Conservation (phyloP, 2,113 vertebrate genomes). For the Podarcis raffonei region DNA sequence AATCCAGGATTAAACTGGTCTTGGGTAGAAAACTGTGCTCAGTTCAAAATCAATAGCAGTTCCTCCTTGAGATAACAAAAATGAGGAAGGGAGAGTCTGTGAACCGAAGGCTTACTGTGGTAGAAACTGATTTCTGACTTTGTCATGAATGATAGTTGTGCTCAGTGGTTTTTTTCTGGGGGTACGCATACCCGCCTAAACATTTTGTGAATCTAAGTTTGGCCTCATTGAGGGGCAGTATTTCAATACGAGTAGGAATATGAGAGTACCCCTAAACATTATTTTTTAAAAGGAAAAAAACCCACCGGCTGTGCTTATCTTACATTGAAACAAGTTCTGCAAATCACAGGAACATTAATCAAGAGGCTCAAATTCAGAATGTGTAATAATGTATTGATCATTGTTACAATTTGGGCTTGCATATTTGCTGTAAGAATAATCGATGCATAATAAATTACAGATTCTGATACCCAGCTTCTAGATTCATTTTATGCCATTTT, state of each 20-base stretch:
- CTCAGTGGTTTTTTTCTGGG: not conserved
- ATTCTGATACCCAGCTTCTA: not conserved
- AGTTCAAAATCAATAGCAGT: not conserved
- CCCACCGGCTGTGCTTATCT: no score
- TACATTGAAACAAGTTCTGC: not conserved
- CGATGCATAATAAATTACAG: not conserved
- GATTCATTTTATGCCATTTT: not conserved
- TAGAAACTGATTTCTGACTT: rapidly evolving
- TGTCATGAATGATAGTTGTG: conserved; percentile 17
- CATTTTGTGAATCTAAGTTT: no score
- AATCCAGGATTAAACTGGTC: not conserved
- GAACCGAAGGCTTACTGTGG: not conserved
- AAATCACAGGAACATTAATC: no score
- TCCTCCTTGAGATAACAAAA: not conserved
- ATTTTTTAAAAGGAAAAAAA: no score
- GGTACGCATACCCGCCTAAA: no score
- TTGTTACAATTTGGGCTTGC: not conserved
- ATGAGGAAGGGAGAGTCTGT: not conserved
- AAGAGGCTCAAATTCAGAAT: no score
- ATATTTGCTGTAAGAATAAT: rapidly evolving
- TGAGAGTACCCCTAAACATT: no score
- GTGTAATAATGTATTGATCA: not conserved
- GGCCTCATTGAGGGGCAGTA: no score
- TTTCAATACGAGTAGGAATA: no score
- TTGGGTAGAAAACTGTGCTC: not conserved